A percentile compares a stretch with the other conserved stretches of the same genome.
Evolutionary conservation across 2,797 vertebrate species (phyloP).

Genomic region (Poeciliopsis infans): DNA sequence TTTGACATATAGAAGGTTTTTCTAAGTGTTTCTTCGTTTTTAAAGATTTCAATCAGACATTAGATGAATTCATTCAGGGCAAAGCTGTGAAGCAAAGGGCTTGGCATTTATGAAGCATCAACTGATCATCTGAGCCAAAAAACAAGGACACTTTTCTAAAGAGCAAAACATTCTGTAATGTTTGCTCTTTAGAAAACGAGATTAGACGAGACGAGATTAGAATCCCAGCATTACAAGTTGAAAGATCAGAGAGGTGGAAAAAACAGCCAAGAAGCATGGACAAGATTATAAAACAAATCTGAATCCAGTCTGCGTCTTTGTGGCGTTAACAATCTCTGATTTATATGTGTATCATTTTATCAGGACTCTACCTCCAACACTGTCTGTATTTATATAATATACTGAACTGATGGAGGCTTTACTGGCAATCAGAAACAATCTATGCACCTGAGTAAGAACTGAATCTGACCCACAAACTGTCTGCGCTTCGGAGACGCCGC

Average conservation of each 20-base stretch:
- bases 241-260: not conserved
- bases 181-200: no score
- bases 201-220: not conserved
- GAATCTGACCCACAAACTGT: slow-evolving; percentile 57
- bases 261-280: not conserved
- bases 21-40: not conserved
- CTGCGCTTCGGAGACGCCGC: slow-evolving; percentile 14
- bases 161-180: not conserved
- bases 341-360: slow-evolving; percentile 10
- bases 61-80: slow-evolving; percentile 8
- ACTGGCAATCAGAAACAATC: slow-evolving; percentile 39
- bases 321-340: not conserved
- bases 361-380: not conserved
- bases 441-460: slow-evolving; percentile 68
- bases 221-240: not conserved
- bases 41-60: slow-evolving; percentile 11
- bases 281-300: not conserved
- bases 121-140: slow-evolving; percentile 19
- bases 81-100: slow-evolving; percentile 20
- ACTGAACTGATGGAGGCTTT: slow-evolving; percentile 5
- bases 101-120: slow-evolving; percentile 39
- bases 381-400: slow-evolving; percentile 4
- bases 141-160: slow-evolving; percentile 35
- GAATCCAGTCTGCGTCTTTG: not conserved
- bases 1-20: slow-evolving; percentile 14